Conservation (phyloP, 2,113 vertebrate species). For the Anolis carolinensis region DNA sequence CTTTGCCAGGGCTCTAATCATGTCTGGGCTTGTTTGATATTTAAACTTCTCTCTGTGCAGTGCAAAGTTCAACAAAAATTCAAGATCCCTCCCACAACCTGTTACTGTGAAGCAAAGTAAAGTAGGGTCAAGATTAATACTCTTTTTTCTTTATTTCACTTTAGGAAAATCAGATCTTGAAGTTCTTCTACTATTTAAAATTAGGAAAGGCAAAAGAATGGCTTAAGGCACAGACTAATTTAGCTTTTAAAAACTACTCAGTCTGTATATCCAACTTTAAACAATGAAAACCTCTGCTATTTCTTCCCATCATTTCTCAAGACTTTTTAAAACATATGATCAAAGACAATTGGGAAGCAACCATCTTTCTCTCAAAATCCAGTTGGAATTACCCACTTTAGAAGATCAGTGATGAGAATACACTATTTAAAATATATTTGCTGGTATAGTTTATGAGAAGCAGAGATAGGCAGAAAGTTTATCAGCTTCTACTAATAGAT, state of each 20-base stretch:
- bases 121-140: conserved; percentile 1
- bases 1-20: conserved; percentile 15
- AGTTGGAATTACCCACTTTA: neutral
- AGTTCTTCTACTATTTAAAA: neutral
- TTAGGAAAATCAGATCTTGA: neutral
- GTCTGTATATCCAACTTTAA: too few species aligned
- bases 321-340: neutral
- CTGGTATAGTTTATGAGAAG: too few species aligned
- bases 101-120: rapidly evolving
- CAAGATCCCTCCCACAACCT: neutral
- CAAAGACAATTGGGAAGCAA: neutral
- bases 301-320: neutral
- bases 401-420: too few species aligned
- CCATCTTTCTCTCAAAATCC: neutral
- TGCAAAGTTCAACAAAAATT: conserved; percentile 6
- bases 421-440: too few species aligned
- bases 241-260: too few species aligned
- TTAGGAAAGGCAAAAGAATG: neutral
- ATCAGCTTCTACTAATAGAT: too few species aligned
- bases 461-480: too few species aligned
- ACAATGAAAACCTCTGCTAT: too few species aligned
- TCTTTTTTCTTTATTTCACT: conserved; percentile 12
- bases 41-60: neutral
- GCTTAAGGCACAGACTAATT: neutral
- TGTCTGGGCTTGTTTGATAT: neutral